These are phyloP conservation scores for Cheilosia scutellata DNA, from an alignment of 2,888 invertebrate genomes.

Conservation along the genomic window DNA sequence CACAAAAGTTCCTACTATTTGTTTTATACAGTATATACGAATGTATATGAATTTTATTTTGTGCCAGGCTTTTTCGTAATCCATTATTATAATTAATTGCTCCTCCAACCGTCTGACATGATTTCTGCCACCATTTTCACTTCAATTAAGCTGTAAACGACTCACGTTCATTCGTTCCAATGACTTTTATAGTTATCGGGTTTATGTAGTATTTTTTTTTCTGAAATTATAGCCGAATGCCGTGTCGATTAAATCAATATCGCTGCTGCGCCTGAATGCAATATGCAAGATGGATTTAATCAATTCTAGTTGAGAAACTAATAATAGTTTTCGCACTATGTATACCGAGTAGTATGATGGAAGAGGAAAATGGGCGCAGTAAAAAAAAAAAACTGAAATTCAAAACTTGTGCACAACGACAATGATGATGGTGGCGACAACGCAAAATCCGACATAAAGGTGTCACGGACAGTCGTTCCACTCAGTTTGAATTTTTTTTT, in stretches of 20 bases:
- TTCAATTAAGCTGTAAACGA: slow-evolving; percentile 75
- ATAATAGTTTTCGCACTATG: slow-evolving; percentile 49
- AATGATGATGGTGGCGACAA: slow-evolving; percentile 42
- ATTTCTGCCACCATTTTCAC: slow-evolving; percentile 75
- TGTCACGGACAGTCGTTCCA: slow-evolving; percentile 76
- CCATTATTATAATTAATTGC: slow-evolving; percentile 77
- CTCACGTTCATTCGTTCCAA: slow-evolving; percentile 45
- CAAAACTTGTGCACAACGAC: slow-evolving; percentile 19
- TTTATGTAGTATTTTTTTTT: slow-evolving; percentile 38
- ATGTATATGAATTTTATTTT: slow-evolving; percentile 15
- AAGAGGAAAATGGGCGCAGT: neutral
- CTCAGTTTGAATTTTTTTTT: slow-evolving; percentile 19
- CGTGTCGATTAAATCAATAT: slow-evolving; percentile 69
- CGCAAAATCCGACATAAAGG: slow-evolving; percentile 70
- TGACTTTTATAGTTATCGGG: slow-evolving; percentile 9
- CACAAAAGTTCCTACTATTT: slow-evolving; percentile 17
- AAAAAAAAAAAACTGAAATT: slow-evolving; percentile 10
- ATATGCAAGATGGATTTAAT: slow-evolving; percentile 49
- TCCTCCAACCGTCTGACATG: slow-evolving; percentile 70
- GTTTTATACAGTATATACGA: slow-evolving; percentile 16
- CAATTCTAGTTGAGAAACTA: slow-evolving; percentile 57
- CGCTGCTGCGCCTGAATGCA: slow-evolving; percentile 5
- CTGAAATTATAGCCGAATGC: slow-evolving; percentile 50
- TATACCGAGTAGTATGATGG: neutral
- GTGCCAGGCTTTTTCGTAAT: slow-evolving; percentile 66